Evolutionary conservation across 1,140 invertebrate species (phyloP), one percentile per base, ranked within the genome.

Genomic region (Latrodectus geometricus): DNA sequence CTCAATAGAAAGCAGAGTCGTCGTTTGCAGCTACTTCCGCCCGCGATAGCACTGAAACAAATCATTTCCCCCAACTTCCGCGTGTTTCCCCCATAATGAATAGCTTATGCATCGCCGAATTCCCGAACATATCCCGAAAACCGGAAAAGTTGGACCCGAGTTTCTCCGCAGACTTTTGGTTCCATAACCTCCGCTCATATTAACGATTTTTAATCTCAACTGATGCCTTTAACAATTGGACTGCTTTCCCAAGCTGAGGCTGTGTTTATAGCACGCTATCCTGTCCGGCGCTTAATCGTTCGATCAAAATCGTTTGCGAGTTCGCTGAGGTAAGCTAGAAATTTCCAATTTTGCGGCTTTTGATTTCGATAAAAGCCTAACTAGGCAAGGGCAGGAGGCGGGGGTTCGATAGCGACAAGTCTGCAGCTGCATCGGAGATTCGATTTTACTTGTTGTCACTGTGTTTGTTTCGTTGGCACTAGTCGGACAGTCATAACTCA

Each of bases 271-370:
- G 49, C 56, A 66, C 72, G 65, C 73, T 54, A 54, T 70, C 54
- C 52, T 72, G 74, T 78, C 83, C 83, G 68, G 56, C 73, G 21
- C 23, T 82, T 84, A 86, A 86, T 86, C 83, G 75, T 77, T 85
- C 74, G 83, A 77, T 86, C 75, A 68, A 52, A 75, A 76, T 76
- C 70, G 66, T 23, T 70, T 73, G 50, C 21, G 54, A 12, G 70
- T 52, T 61, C 35, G 82, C 66, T 61, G 83, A 77, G 83, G 83
- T 86, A 74, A 72, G 76, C 79, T 35, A 81, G 52, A 78, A 86
- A 77, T 86, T 86, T 86, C 83, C 83, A 73, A 86, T 86, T 86
- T 78, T 77, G 83, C 83, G 83, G 83, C 83, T 86, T 86, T 86
- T 86, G 83, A 56, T 86, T 86, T 86, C 83, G 83, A 86, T 86